A percentile compares a stretch with the other conserved stretches of the same genome.
phyloP scores from a whole-genome alignment of 2,113 vertebrate genomes.

The Rafetus swinhoei region DNA sequence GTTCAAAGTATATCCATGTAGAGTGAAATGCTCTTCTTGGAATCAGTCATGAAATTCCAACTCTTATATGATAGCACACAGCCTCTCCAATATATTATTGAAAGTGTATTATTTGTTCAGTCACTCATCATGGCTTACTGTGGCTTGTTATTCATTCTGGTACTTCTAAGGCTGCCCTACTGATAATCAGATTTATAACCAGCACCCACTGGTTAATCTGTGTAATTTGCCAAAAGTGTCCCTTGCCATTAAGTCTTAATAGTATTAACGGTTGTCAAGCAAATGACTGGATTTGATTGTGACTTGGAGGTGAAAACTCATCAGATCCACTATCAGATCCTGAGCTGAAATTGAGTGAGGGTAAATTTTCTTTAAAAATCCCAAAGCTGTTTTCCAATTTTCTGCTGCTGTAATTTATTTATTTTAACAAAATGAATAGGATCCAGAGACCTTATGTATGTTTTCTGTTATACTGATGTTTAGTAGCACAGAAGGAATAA shows the following conservation, averaged over 20 bases:
- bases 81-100: background rate
- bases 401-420: background rate
- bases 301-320: background rate
- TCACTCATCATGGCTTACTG: background rate
- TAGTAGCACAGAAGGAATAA: background rate
- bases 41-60: background rate
- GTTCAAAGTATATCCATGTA: background rate
- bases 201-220: background rate
- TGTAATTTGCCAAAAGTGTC: background rate
- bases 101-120: background rate
- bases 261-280: background rate
- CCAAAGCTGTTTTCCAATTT: background rate
- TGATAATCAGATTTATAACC: background rate
- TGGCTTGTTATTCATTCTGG: background rate
- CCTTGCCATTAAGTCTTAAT: background rate
- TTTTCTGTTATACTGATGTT: constrained; percentile 24
- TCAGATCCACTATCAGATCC: background rate
- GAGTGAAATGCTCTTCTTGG: background rate
- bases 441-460: background rate
- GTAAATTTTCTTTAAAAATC: background rate
- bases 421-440: background rate
- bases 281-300: background rate
- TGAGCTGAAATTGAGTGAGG: background rate
- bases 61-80: background rate
- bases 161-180: background rate